Conservation (phyloP, 2,113 vertebrate species). For the Eulacestoma nigropectus region DNA sequence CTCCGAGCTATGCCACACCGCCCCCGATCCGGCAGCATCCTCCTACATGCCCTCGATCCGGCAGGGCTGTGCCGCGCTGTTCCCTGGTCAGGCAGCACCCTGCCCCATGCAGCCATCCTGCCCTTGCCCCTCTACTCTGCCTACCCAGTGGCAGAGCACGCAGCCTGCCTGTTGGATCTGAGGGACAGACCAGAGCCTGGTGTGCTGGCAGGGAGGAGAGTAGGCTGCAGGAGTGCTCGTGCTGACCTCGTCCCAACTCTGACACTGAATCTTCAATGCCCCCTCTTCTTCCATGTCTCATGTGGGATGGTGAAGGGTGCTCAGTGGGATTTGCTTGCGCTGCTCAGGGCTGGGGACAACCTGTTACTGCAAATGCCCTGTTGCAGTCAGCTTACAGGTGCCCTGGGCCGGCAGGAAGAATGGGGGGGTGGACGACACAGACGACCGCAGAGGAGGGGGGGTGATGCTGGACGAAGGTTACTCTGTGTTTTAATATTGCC, state of each 20-base stretch:
- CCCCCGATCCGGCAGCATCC: not conserved
- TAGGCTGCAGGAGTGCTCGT: not conserved
- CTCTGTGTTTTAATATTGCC: constrained; percentile 61
- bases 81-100: not conserved
- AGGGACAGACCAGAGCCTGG: not conserved
- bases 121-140: not conserved
- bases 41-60: not conserved
- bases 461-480: constrained; percentile 62
- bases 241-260: not conserved
- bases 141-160: not conserved
- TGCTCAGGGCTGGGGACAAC: not conserved
- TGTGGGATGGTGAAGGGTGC: not conserved
- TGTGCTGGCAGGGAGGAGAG: not conserved
- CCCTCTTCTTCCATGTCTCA: not conserved
- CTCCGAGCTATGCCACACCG: not conserved
- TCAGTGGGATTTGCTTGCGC: not conserved
- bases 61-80: not conserved
- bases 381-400: not conserved
- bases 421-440: not conserved
- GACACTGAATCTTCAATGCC: not conserved
- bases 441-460: not conserved
- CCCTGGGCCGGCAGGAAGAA: not conserved
- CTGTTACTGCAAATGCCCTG: not conserved
- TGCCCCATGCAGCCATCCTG: not conserved
- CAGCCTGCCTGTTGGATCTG: not conserved